These are phyloP conservation scores for Palythoa grandis DNA, from an alignment of 92 coral and sea anemone species.

Conservation along the genomic window DNA sequence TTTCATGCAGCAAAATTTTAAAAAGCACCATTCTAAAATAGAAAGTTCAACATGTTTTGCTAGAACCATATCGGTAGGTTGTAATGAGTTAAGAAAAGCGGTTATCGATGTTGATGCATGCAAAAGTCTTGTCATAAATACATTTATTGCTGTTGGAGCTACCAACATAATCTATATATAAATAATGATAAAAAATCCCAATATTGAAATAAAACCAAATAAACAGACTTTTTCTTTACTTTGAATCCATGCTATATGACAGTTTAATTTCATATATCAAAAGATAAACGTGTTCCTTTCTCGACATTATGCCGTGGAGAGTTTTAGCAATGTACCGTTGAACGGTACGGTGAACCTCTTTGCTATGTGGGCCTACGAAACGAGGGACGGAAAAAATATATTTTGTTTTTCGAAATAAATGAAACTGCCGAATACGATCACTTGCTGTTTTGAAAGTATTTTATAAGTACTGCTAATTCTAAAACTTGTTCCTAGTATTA, in stretches of 20 bases:
- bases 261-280: constrained; percentile 11
- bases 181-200: constrained; percentile 34
- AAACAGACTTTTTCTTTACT: constrained; percentile 33
- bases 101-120: not conserved
- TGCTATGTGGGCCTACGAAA: too few relatives aligned
- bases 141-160: constrained; percentile 2
- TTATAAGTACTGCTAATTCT: not conserved
- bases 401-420: not conserved
- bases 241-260: constrained; percentile 21
- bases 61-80: not conserved
- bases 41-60: not conserved
- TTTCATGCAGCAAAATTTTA: not conserved
- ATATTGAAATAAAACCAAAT: constrained; percentile 36
- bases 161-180: not conserved
- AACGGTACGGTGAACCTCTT: too few relatives aligned
- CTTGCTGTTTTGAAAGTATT: not conserved
- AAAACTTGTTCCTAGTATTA: not conserved
- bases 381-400: not conserved
- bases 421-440: not conserved
- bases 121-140: constrained; percentile 4
- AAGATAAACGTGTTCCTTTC: constrained; percentile 2
- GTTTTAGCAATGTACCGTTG: too few relatives aligned
- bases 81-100: not conserved
- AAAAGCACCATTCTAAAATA: not conserved
- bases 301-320: not conserved